phyloP scores from a whole-genome alignment of 2,113 vertebrate genomes.

The Thinocorus orbignyianus region DNA sequence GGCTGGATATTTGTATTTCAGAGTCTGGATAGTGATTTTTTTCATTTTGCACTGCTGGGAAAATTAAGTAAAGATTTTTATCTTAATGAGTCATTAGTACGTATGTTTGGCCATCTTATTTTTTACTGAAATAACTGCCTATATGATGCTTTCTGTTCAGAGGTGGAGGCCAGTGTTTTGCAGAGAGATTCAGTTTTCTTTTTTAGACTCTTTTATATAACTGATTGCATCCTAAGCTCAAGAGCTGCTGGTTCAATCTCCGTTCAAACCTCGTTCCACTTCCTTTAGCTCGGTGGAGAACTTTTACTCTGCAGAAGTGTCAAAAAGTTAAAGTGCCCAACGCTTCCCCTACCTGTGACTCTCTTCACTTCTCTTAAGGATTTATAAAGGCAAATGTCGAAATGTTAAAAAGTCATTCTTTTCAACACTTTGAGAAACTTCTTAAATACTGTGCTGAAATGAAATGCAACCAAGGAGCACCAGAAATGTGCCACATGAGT shows the following conservation, averaged over 20 bases:
- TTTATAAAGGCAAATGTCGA: not conserved
- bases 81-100: not conserved
- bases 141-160: not conserved
- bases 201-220: not conserved
- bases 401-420: not conserved
- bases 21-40: not conserved
- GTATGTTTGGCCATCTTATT: not conserved
- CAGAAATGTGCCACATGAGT: not conserved
- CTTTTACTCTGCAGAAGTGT: not conserved
- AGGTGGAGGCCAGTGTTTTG: not conserved
- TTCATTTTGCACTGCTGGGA: not conserved
- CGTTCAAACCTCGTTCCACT: not conserved
- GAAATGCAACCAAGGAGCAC: not conserved
- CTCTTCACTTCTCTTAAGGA: not conserved
- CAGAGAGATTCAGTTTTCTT: not conserved
- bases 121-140: not conserved
- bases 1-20: not conserved
- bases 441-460: not conserved
- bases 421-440: not conserved
- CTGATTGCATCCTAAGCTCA: not conserved
- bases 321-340: not conserved
- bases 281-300: not conserved
- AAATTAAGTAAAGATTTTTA: not conserved
- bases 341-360: fast-evolving
- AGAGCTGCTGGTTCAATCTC: not conserved